These are phyloP conservation scores for Sphaerodactylus townsendi DNA, from an alignment of 2,113 vertebrate species.

Conservation along the genomic window DNA sequence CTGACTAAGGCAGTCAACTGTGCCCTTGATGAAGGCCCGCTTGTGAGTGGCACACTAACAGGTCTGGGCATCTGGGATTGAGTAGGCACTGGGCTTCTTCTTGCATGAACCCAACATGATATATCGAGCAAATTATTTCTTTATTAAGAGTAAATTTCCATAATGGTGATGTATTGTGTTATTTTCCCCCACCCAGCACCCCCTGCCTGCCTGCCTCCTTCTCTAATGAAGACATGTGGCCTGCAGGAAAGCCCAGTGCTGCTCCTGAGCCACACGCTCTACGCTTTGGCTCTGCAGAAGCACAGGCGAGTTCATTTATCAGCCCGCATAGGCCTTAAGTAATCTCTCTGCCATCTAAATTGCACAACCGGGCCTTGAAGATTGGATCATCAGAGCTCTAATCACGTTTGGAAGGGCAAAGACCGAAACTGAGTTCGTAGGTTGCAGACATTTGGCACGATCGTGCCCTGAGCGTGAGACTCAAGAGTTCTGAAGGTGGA, in stretches of 20 bases:
- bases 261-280: neutral
- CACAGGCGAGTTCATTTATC: neutral
- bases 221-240: constrained; percentile 52
- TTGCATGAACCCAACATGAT: neutral
- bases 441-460: neutral
- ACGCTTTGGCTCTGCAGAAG: fast-evolving
- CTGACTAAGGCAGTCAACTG: neutral
- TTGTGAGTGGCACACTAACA: neutral
- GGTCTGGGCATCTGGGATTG: neutral
- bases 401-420: constrained; percentile 5
- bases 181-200: constrained; percentile 1
- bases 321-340: neutral
- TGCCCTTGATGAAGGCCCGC: neutral
- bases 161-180: constrained; percentile 51
- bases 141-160: constrained; percentile 61
- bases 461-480: neutral
- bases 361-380: neutral
- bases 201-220: constrained; percentile 12
- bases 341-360: neutral
- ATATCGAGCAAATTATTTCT: constrained; percentile 49
- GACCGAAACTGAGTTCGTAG: neutral
- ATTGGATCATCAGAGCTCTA: neutral
- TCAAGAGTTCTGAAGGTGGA: neutral
- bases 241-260: fast-evolving
- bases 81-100: neutral